Evolutionary conservation across 1,140 invertebrate species (phyloP).

Genomic region (Pseudomyrmex flavicornis): DNA sequence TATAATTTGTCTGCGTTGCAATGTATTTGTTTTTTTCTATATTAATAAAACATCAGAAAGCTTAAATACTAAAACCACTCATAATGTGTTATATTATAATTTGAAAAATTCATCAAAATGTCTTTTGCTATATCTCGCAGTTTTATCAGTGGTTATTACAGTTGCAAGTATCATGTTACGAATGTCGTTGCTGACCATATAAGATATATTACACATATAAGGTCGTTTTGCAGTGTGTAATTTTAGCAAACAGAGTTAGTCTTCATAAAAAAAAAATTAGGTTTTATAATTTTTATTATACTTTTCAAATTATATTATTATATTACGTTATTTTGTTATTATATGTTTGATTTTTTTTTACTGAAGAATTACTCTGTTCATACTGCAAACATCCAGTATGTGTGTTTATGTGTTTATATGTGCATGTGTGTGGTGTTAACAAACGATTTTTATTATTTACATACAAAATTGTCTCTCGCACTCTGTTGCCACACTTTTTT

Average conservation of each 20-base stretch:
- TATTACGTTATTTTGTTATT: no score
- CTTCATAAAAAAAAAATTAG: no score
- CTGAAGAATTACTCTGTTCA: no score
- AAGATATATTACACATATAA: no score
- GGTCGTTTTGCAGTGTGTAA: no score
- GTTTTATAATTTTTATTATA: no score
- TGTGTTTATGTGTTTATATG: slow-evolving; percentile 6
- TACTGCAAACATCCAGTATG: no score
- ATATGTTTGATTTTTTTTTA: no score
- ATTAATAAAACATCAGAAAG: slow-evolving; percentile 1
- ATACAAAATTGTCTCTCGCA: slow-evolving; percentile 74
- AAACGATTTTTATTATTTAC: slow-evolving; percentile 74
- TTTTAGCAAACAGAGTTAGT: no score
- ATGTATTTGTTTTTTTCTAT: slow-evolving; percentile 18
- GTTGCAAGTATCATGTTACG: no score
- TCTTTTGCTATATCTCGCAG: background rate
- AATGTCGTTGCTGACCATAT: no score
- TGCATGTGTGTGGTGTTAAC: slow-evolving; percentile 59
- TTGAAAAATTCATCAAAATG: background rate
- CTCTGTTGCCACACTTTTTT: slow-evolving; percentile 65
- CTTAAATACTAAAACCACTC: slow-evolving; percentile 17
- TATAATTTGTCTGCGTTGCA: background rate
- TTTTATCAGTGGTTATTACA: background rate
- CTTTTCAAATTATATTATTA: no score
- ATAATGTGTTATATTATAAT: background rate